These are phyloP conservation scores for Palythoa heliodiscus DNA, from an alignment of 92 coral and sea anemone species.

Conservation along the genomic window DNA sequence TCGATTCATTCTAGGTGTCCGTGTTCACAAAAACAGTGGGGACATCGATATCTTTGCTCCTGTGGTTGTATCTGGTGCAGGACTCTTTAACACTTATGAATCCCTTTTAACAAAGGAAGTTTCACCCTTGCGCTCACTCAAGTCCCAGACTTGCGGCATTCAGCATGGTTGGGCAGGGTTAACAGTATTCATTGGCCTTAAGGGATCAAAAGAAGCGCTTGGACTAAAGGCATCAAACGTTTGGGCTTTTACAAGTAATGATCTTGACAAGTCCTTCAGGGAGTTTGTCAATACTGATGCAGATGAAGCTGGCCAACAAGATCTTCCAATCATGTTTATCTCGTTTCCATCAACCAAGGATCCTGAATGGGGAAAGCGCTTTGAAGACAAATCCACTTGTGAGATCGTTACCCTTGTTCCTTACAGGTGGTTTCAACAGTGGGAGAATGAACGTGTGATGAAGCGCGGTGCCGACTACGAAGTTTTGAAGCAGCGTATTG, in stretches of 20 bases:
- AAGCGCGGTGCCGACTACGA: conserved; percentile 94
- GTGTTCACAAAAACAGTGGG: conserved; percentile 86
- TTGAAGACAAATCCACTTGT: conserved; percentile 78
- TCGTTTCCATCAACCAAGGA: conserved; percentile 97
- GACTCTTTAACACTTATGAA: conserved; percentile 88
- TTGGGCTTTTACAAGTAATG: conserved; percentile 87
- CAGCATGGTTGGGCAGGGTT: conserved; percentile 89
- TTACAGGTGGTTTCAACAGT: conserved; percentile 89
- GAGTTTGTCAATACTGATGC: conserved; percentile 54
- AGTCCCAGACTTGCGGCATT: conserved; percentile 63
- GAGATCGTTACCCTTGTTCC: conserved; percentile 80
- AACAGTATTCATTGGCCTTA: conserved; percentile 83
- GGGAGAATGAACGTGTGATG: conserved; percentile 92
- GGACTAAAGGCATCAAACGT: conserved; percentile 77
- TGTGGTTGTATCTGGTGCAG: conserved; percentile 86
- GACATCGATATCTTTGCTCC: conserved; percentile 87
- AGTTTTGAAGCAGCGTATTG: conserved; percentile 85
- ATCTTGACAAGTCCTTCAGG: conserved; percentile 64
- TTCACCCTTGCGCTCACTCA: conserved; percentile 46
- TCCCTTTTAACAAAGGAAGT: conserved; percentile 59
- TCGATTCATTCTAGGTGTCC: conserved; percentile 70
- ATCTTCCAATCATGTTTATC: conserved; percentile 83
- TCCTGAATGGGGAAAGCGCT: conserved; percentile 90
- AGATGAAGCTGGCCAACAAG: conserved; percentile 75
- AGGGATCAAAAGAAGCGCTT: conserved; percentile 84